Conservation (phyloP, 2,888 invertebrate species). For the Drosophila nr. perissopoda region DNA sequence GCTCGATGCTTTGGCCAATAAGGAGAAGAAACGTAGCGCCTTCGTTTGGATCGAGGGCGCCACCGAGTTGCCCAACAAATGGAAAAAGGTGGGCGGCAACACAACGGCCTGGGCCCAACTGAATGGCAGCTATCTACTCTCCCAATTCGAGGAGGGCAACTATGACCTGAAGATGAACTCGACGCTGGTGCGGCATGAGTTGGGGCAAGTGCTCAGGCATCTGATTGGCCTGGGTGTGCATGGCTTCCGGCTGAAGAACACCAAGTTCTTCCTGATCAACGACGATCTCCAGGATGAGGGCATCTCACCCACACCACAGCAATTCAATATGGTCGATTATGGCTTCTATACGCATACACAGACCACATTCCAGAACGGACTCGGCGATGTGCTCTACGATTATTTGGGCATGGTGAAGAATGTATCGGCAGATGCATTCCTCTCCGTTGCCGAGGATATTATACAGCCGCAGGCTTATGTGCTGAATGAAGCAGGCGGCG, state of each 20-base stretch:
- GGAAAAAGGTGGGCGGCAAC: constrained; percentile 86
- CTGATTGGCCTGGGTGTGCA: constrained; percentile 92
- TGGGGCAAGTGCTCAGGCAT: constrained; percentile 88
- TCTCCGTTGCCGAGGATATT: constrained; percentile 83
- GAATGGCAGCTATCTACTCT: constrained; percentile 88
- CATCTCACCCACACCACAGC: constrained; percentile 61
- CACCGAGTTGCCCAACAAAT: constrained; percentile 88
- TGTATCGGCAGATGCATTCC: constrained; percentile 86
- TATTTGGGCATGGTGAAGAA: constrained; percentile 89
- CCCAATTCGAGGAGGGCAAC: constrained; percentile 89
- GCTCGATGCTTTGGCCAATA: constrained; percentile 87
- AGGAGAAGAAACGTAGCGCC: constrained; percentile 89
- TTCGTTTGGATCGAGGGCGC: constrained; percentile 90
- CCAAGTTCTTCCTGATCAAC: constrained; percentile 87
- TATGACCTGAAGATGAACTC: constrained; percentile 94
- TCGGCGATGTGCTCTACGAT: constrained; percentile 87
- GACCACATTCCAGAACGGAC: constrained; percentile 88
- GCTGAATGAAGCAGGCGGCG: constrained; percentile 55
- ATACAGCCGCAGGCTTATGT: constrained; percentile 79
- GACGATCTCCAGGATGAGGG: constrained; percentile 86
- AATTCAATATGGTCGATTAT: constrained; percentile 86
- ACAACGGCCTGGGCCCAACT: constrained; percentile 82
- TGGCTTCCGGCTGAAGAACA: constrained; percentile 90
- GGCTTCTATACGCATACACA: constrained; percentile 88
- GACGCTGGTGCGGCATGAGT: constrained; percentile 87